Evolutionary conservation across 2,888 invertebrate genomes (phyloP).

Genomic region (Cheiracanthium punctorium): DNA sequence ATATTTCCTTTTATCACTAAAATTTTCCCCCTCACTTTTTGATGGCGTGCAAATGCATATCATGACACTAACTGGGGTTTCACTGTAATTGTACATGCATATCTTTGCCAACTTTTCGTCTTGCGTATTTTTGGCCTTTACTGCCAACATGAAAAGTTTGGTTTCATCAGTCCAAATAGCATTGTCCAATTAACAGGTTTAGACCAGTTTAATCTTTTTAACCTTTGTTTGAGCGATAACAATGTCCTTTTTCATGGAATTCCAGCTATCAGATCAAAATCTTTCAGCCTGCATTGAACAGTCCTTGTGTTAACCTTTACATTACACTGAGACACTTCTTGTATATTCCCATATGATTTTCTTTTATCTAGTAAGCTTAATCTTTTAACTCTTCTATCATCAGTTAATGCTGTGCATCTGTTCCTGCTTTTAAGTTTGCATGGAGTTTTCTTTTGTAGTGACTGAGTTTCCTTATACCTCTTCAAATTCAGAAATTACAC

Average conservation of each 20-base stretch:
- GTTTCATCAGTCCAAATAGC: slow-evolving; percentile 28
- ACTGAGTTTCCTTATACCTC: slow-evolving; percentile 13
- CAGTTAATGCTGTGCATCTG: background rate
- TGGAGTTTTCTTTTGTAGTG: slow-evolving; percentile 5
- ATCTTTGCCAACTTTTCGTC: background rate
- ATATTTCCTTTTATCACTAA: background rate
- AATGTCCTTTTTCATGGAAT: slow-evolving; percentile 18
- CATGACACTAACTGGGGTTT: slow-evolving; percentile 22
- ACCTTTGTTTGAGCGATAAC: slow-evolving; percentile 15
- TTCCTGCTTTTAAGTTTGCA: slow-evolving; percentile 8
- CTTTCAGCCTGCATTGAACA: slow-evolving; percentile 5
- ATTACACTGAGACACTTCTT: slow-evolving; percentile 6
- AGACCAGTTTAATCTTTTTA: slow-evolving; percentile 29
- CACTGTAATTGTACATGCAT: slow-evolving; percentile 17
- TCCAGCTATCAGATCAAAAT: slow-evolving; percentile 13
- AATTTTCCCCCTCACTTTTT: slow-evolving; percentile 20
- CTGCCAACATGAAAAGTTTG: slow-evolving; percentile 1
- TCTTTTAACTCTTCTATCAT: slow-evolving; percentile 1
- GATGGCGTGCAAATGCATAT: background rate
- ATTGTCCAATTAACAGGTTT: slow-evolving; percentile 28
- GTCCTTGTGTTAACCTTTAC: slow-evolving; percentile 7
- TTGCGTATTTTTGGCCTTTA: background rate
- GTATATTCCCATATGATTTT: slow-evolving; percentile 8
- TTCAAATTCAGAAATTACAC: slow-evolving; percentile 8
- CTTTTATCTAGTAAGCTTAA: background rate